phyloP scores from a whole-genome alignment of 2,113 vertebrate species.

The Siniperca knerii region DNA sequence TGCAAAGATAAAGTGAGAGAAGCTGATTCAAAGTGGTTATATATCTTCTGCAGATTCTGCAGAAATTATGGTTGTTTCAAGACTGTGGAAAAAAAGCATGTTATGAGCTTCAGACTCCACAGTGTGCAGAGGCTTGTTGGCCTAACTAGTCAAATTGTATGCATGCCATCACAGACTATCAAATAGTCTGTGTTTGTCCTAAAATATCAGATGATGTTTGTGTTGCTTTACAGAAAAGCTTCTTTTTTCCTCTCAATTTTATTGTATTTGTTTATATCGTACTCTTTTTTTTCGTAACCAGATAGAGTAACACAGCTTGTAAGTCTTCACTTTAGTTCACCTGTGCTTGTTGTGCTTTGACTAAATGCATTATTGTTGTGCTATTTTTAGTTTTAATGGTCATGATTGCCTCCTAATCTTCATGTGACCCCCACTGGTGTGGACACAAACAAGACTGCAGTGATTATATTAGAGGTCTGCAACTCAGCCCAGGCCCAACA shows the following conservation, averaged over 20 bases:
- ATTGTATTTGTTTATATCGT: background rate
- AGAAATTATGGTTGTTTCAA: slow-evolving; percentile 14
- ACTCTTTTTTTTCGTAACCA: slow-evolving; percentile 10
- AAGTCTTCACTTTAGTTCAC: background rate
- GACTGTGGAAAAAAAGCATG: background rate
- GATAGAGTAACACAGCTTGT: background rate
- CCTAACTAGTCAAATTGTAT: slow-evolving; percentile 14
- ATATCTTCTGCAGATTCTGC: background rate
- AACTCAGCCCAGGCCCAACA: slow-evolving; percentile 10
- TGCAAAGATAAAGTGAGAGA: background rate
- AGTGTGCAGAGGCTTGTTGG: slow-evolving; percentile 20
- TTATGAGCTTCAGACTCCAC: slow-evolving; percentile 14
- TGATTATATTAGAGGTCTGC: slow-evolving; percentile 28
- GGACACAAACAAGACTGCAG: slow-evolving; percentile 43
- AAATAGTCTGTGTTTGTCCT: slow-evolving; percentile 36
- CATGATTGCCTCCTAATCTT: slow-evolving; percentile 25
- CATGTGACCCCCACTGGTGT: slow-evolving; percentile 8
- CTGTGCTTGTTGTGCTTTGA: background rate
- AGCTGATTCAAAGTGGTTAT: background rate
- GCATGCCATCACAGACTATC: slow-evolving; percentile 9
- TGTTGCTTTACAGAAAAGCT: slow-evolving; percentile 5
- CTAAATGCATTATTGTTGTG: slow-evolving; percentile 5
- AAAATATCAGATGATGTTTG: slow-evolving; percentile 37
- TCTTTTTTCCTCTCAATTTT: background rate
- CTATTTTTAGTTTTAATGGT: slow-evolving; percentile 47